Evolutionary conservation across 2,888 invertebrate genomes (phyloP), one percentile per base, ranked within the genome.

Genomic region (Andrena flavipes): DNA sequence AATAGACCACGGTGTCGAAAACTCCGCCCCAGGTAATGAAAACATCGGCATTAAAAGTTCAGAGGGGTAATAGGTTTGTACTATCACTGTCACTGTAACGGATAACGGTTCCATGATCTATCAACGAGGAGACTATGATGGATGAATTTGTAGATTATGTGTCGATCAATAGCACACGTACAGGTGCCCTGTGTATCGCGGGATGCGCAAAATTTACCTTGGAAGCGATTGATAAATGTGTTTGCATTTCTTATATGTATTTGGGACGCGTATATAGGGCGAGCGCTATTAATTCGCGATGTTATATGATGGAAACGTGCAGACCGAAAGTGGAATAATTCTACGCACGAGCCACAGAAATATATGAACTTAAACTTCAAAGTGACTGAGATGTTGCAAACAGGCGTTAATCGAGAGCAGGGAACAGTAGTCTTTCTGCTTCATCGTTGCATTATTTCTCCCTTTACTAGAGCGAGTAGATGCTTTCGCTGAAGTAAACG

Each of bases 101-200:
- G 26, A 72, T 60, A 82, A 68, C 68, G 68, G 64, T 33, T 49
- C 69, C 67, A 49, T 69, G 75, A 84, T 82, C 82, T 82, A 82
- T 82, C 82, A 75, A 64, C 63, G 75, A 75, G 63, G 51, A 42
- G 76, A 81, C 82, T 60, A 72, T 84, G 84, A 84, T 84, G 82
- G 84, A 84, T 84, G 84, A 64, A 84, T 84, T 69, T 65, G 68
- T 70, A 76, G 84, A 84, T 84, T 84, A 84, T 78, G 51, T 54
- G 75, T 72, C 74, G 82, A 84, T 82, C 84, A 82, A 84, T 84
- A 82, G 67, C 73, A 49, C 7, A 1, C 64, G 51, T 26, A 48
- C 29, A n/a, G 56, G 23, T 16, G 6, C 30, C n/a, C 16, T 35
- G 35, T 56, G 69, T 69, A 70, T 62, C 68, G 68, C 8, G 20